Conservation (phyloP, 2,888 invertebrate genomes). For the Pachliopta kotzebuea region DNA sequence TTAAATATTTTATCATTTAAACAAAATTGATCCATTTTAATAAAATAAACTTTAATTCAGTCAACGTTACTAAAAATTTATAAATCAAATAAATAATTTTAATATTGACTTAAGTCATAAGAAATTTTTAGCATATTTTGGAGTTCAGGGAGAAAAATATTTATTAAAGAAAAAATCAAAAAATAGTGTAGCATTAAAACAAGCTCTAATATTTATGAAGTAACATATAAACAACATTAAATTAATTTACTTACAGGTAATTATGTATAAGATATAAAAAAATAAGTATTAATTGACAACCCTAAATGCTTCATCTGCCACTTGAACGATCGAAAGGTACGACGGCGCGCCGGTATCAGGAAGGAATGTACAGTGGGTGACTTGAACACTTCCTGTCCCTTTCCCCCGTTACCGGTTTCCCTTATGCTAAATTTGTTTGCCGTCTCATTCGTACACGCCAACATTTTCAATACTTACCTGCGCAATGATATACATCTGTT, state of each 20-base stretch:
- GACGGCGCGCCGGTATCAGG: constrained; percentile 76
- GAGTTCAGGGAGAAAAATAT: too few relatives aligned
- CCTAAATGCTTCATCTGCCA: constrained; percentile 80
- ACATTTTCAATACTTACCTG: constrained; percentile 80
- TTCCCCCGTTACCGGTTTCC: constrained; percentile 69
- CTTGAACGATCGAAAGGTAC: constrained; percentile 81
- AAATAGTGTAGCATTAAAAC: too few relatives aligned
- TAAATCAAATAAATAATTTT: too few relatives aligned
- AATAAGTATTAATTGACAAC: constrained; percentile 58
- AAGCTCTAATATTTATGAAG: too few relatives aligned
- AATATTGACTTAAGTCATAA: too few relatives aligned
- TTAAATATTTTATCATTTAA: too few relatives aligned
- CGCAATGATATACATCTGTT: constrained; percentile 81
- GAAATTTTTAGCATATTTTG: too few relatives aligned
- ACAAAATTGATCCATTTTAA: too few relatives aligned
- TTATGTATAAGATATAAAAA: constrained; percentile 20
- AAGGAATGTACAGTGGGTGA: constrained; percentile 80
- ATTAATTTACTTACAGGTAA: background rate
- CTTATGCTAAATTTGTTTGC: constrained; percentile 71
- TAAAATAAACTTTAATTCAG: too few relatives aligned
- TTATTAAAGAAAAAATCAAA: too few relatives aligned
- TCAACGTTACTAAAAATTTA: too few relatives aligned
- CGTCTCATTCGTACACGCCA: constrained; percentile 72
- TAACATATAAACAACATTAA: too few relatives aligned
- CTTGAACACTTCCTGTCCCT: constrained; percentile 75